Evolutionary conservation across 2,888 invertebrate genomes (phyloP).

Genomic region (Leptopilina syphax): DNA sequence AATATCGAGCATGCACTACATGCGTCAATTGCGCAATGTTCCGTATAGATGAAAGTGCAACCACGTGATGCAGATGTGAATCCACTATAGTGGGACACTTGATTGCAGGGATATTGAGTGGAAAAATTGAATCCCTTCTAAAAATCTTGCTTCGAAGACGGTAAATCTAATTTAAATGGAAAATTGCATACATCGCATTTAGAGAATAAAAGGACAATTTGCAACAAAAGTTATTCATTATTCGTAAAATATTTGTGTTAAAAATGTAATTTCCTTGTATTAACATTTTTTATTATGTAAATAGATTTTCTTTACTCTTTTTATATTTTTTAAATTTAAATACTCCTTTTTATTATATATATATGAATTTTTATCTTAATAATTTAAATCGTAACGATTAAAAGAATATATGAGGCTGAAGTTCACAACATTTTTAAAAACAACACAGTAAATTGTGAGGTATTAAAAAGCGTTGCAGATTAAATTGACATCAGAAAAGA

Average conservation of each 20-base stretch:
- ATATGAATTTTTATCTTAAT: too few relatives aligned
- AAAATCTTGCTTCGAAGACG: not conserved
- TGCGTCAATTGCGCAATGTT: conserved; percentile 1
- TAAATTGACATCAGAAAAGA: too few relatives aligned
- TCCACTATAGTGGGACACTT: conserved; percentile 35
- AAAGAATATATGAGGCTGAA: too few relatives aligned
- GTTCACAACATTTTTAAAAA: too few relatives aligned
- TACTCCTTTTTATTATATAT: too few relatives aligned
- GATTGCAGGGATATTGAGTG: conserved; percentile 45
- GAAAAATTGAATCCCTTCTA: conserved; percentile 49
- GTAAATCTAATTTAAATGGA: conserved; percentile 14
- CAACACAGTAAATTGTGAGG: too few relatives aligned
- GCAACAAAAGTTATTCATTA: not conserved
- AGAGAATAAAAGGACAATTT: not conserved
- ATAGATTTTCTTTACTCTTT: too few relatives aligned
- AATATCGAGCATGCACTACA: not conserved
- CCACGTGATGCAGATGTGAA: conserved; percentile 26
- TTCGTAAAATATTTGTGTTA: not conserved
- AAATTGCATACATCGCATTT: not conserved
- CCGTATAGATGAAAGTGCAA: conserved; percentile 6
- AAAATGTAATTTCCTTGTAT: too few relatives aligned
- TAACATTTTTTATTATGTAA: too few relatives aligned
- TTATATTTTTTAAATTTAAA: too few relatives aligned
- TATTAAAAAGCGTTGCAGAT: too few relatives aligned
- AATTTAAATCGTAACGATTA: too few relatives aligned